A percentile compares a stretch with the other conserved stretches of the same genome.
These are phyloP conservation scores for Agelaius tricolor DNA, from an alignment of 2,113 vertebrate genomes.

Conservation along the genomic window DNA sequence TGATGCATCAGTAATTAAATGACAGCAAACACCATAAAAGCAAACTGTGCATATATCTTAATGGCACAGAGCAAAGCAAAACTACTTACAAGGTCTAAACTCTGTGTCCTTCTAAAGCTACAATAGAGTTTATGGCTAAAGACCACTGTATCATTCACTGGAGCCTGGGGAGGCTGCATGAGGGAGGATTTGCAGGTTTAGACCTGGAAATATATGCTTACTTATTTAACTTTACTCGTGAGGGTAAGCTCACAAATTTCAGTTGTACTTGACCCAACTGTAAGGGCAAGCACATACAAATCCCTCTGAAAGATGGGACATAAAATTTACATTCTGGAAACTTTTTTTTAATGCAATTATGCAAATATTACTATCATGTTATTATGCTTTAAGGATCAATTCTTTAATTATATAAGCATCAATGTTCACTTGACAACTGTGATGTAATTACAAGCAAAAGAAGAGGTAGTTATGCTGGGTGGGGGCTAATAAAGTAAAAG, in stretches of 20 bases:
- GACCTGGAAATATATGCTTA: not conserved
- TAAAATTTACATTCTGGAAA: constrained; percentile 50
- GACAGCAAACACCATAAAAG: constrained; percentile 36
- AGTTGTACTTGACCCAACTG: not conserved
- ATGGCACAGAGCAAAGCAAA: not conserved
- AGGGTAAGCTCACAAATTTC: not conserved
- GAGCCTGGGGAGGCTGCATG: not conserved
- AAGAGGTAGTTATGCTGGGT: not conserved
- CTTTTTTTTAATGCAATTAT: not conserved
- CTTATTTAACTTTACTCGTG: not conserved
- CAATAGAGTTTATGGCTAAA: not conserved
- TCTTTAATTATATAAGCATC: not conserved
- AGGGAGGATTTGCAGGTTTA: not conserved
- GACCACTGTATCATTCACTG: not conserved
- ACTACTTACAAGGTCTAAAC: not conserved
- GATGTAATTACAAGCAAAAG: not conserved
- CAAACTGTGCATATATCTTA: constrained; percentile 35
- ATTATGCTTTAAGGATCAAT: constrained; percentile 27
- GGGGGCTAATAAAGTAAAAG: not conserved
- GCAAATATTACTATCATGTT: not conserved
- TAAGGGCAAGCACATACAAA: constrained; percentile 14
- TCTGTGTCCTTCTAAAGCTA: not conserved
- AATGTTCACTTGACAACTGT: not conserved
- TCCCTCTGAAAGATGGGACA: not conserved
- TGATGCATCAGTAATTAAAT: constrained; percentile 38